phyloP scores from a whole-genome alignment of 2,797 vertebrate genomes.

The Orientallactaga sibirica region DNA sequence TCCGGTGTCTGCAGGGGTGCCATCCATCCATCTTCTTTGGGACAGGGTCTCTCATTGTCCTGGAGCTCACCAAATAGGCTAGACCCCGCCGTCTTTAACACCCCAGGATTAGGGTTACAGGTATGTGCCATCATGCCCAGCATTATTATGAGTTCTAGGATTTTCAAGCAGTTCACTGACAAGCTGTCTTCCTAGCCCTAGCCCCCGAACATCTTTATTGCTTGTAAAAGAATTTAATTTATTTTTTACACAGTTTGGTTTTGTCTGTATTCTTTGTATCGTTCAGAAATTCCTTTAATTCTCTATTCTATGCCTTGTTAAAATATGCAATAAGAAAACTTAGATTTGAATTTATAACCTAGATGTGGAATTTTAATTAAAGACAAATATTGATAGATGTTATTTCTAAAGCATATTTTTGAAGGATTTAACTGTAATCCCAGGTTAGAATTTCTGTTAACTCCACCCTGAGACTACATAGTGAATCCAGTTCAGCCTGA shows the following conservation, averaged over 20 bases:
- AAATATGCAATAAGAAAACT: constrained; percentile 30
- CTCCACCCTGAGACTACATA: background rate
- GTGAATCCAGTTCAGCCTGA: too few species aligned
- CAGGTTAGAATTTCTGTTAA: background rate
- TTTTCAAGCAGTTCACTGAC: too few species aligned
- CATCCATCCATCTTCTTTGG: too few species aligned
- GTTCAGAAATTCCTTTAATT: constrained; percentile 1
- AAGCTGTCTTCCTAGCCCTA: too few species aligned
- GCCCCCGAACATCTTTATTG: background rate
- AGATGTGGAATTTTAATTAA: constrained; percentile 34
- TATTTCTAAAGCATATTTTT: constrained; percentile 38
- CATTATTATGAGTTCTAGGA: too few species aligned
- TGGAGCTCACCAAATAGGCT: too few species aligned
- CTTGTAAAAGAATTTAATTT: background rate
- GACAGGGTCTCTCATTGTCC: too few species aligned
- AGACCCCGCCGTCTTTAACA: too few species aligned
- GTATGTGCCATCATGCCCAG: too few species aligned
- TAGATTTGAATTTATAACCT: background rate
- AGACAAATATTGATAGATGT: background rate
- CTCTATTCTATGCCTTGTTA: background rate
- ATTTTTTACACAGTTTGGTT: background rate
- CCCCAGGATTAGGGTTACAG: too few species aligned
- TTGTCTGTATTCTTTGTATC: constrained; percentile 7
- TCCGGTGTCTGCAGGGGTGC: too few species aligned
- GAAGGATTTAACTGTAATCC: background rate